phyloP scores from a whole-genome alignment of 2,797 vertebrate genomes.

The Dicrostonyx torquatus region DNA sequence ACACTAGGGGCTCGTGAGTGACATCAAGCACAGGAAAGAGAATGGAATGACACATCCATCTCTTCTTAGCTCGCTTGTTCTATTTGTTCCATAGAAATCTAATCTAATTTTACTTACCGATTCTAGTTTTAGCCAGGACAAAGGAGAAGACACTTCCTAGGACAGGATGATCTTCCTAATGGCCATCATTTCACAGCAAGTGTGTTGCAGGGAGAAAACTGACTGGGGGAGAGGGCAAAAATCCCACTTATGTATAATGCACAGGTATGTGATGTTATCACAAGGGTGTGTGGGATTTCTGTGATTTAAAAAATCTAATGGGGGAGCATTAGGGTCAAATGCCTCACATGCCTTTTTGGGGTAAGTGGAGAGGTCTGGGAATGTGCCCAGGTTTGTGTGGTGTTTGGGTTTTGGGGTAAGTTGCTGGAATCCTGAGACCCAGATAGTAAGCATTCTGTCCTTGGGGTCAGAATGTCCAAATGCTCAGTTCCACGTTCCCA shows the following conservation, averaged over 20 bases:
- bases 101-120: slow-evolving; percentile 15
- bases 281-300: neutral
- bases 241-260: neutral
- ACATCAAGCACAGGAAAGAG: neutral
- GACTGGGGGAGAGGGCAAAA: neutral
- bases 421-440: neutral
- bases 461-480: neutral
- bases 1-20: neutral
- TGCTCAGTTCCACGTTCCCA: neutral
- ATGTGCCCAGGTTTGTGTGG: neutral
- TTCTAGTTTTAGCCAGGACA: neutral
- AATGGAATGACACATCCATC: neutral
- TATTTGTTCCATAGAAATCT: slow-evolving; percentile 17
- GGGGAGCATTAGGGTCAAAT: neutral
- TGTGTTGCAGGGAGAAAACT: neutral
- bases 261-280: neutral
- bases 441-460: neutral
- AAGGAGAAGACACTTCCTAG: neutral
- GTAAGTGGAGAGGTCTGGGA: neutral
- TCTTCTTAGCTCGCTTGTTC: slow-evolving; percentile 18
- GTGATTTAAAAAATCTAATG: slow-evolving; percentile 1
- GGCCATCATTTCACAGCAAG: neutral
- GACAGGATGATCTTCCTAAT: neutral
- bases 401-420: neutral
- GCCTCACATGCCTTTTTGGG: neutral